phyloP scores from a whole-genome alignment of 2,113 vertebrate genomes.

The Pundamilia nyererei region DNA sequence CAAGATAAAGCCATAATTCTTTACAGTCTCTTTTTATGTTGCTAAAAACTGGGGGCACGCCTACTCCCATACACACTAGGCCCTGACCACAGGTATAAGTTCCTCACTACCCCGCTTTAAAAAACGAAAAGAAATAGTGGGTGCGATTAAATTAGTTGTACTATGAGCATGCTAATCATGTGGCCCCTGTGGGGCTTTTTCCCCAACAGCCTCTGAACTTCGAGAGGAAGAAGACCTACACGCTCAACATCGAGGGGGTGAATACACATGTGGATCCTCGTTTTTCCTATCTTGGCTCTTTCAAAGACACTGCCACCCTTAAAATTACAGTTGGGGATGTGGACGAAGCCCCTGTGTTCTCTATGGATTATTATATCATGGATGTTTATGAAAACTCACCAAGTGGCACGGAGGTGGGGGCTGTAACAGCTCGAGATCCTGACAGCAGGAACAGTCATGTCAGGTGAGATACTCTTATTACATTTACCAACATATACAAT shows the following conservation, averaged over 20 bases:
- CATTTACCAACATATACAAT: not conserved
- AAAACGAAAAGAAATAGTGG: not conserved
- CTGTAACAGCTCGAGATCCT: conserved; percentile 90
- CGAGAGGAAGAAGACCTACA: conserved; percentile 93
- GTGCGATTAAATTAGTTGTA: not conserved
- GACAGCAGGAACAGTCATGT: conserved; percentile 86
- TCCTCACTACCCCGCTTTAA: not conserved
- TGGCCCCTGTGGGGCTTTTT: not conserved
- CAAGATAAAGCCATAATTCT: not conserved
- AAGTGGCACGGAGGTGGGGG: conserved; percentile 81
- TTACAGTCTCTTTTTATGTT: not conserved
- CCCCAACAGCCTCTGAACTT: conserved; percentile 87
- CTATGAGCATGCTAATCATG: not conserved
- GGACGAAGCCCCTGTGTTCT: conserved; percentile 89
- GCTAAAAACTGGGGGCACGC: not conserved
- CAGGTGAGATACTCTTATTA: conserved; percentile 69
- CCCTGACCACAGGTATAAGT: not conserved
- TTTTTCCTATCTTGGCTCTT: conserved; percentile 90
- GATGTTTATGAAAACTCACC: conserved; percentile 90
- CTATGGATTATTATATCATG: conserved; percentile 89
- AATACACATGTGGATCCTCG: conserved; percentile 91
- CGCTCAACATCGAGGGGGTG: conserved; percentile 90
- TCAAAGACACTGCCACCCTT: conserved; percentile 87
- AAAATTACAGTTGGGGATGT: conserved; percentile 94
- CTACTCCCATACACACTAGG: not conserved